phyloP scores from a whole-genome alignment of 2,888 invertebrate genomes.

The Phaedon cochleariae region DNA sequence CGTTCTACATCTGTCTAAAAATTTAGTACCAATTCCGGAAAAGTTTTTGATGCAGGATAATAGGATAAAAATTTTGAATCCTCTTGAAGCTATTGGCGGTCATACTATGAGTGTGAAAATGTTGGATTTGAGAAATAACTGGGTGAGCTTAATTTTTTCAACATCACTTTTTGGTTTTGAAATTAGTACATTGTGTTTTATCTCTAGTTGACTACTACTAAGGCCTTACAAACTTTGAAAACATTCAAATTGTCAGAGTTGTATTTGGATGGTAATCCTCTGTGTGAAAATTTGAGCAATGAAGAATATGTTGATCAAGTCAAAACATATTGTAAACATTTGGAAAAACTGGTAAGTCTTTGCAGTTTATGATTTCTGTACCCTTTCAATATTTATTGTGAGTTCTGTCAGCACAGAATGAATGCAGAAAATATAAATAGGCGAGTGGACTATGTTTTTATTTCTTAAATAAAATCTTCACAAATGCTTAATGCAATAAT shows the following conservation, averaged over 20 bases:
- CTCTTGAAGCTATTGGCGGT: slow-evolving; percentile 53
- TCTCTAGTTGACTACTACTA: slow-evolving; percentile 51
- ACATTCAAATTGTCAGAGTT: slow-evolving; percentile 57
- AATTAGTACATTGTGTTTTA: no score
- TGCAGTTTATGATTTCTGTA: slow-evolving; percentile 1
- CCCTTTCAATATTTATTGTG: no score
- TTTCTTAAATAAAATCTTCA: no score
- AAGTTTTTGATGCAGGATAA: slow-evolving; percentile 54
- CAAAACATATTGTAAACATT: slow-evolving; percentile 64
- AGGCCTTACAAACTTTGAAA: slow-evolving; percentile 42
- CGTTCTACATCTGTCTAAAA: slow-evolving; percentile 58
- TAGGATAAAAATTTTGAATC: slow-evolving; percentile 53
- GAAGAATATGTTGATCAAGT: slow-evolving; percentile 68
- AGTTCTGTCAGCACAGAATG: no score
- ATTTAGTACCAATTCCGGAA: slow-evolving; percentile 44
- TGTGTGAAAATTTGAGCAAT: slow-evolving; percentile 72
- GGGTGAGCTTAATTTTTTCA: no score
- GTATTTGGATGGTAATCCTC: slow-evolving; percentile 74
- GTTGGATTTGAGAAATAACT: slow-evolving; percentile 54
- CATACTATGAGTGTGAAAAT: slow-evolving; percentile 31
- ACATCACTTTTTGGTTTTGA: no score
- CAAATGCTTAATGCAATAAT: no score
- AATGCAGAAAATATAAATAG: no score
- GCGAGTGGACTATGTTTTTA: no score
- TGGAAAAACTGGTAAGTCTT: slow-evolving; percentile 65